Conservation (phyloP, 1,140 invertebrate genomes). For the Nymphalis io region DNA sequence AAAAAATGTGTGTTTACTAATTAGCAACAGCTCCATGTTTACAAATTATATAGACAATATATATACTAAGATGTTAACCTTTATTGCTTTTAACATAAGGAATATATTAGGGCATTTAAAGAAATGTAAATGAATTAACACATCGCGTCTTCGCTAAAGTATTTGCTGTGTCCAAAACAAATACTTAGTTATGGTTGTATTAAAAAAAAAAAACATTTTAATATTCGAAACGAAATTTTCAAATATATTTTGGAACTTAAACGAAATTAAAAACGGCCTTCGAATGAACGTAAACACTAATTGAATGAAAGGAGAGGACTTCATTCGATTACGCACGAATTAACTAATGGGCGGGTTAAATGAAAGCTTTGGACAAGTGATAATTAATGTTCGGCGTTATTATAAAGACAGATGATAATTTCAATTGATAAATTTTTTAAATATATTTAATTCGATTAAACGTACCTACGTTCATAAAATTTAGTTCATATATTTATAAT, state of each 20-base stretch:
- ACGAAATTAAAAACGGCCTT: conserved; percentile 33
- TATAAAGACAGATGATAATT: background rate
- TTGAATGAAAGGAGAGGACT: conserved; percentile 42
- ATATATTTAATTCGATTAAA: background rate
- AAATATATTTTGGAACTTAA: conserved; percentile 11
- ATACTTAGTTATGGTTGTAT: background rate
- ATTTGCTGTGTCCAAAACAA: background rate
- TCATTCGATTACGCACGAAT: conserved; percentile 40
- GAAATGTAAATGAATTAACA: conserved; percentile 17
- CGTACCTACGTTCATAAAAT: too few species aligned
- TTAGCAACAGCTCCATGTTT: conserved; percentile 27
- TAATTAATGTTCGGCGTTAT: conserved; percentile 31
- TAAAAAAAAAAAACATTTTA: background rate
- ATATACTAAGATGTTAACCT: background rate
- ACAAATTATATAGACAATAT: background rate
- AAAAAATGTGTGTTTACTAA: conserved; percentile 15
- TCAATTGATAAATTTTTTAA: background rate
- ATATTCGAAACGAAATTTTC: background rate
- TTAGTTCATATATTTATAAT: too few species aligned
- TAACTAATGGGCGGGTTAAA: conserved; percentile 39
- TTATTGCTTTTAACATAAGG: conserved; percentile 1
- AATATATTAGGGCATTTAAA: background rate
- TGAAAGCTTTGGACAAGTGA: conserved; percentile 35
- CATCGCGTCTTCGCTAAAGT: background rate
- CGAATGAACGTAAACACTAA: conserved; percentile 38